These are phyloP conservation scores for Xestia sexstrigata DNA, from an alignment of 2,888 invertebrate species.

Conservation along the genomic window DNA sequence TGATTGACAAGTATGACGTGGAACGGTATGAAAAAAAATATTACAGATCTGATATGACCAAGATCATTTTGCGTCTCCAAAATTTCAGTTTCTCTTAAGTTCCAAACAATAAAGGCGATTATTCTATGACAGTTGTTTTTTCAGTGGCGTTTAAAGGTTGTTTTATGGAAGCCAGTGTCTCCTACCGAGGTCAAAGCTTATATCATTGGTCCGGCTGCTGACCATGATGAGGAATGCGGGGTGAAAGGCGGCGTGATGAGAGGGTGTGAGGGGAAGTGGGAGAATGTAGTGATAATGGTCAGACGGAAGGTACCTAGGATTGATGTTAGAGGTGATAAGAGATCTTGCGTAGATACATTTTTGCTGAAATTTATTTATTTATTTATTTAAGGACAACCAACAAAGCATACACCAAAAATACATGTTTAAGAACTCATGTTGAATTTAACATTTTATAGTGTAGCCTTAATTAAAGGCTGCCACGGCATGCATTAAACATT, in stretches of 20 bases:
- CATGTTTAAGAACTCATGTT: too few relatives aligned
- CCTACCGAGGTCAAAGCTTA: slow-evolving; percentile 71
- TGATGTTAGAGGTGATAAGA: slow-evolving; percentile 13
- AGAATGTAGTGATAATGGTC: slow-evolving; percentile 26
- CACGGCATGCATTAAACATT: too few relatives aligned
- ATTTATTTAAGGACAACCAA: too few relatives aligned
- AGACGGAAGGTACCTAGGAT: slow-evolving; percentile 35
- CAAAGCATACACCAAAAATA: too few relatives aligned
- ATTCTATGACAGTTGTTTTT: slow-evolving; percentile 1
- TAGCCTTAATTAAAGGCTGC: too few relatives aligned
- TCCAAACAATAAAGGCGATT: slow-evolving; percentile 20
- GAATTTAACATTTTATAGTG: too few relatives aligned
- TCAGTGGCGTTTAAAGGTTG: background rate
- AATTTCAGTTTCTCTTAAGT: background rate
- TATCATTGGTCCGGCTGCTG: slow-evolving; percentile 77
- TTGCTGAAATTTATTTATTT: background rate
- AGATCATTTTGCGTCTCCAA: background rate
- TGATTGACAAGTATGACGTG: background rate
- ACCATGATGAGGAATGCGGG: slow-evolving; percentile 80
- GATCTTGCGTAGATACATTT: background rate
- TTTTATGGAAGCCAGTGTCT: slow-evolving; percentile 64
- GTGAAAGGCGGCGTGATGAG: slow-evolving; percentile 74
- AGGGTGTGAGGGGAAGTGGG: slow-evolving; percentile 7
- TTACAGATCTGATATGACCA: slow-evolving; percentile 12
- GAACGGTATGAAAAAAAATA: slow-evolving; percentile 9